Evolutionary conservation across 2,888 invertebrate species (phyloP).

Genomic region (Nysson spinosus): DNA sequence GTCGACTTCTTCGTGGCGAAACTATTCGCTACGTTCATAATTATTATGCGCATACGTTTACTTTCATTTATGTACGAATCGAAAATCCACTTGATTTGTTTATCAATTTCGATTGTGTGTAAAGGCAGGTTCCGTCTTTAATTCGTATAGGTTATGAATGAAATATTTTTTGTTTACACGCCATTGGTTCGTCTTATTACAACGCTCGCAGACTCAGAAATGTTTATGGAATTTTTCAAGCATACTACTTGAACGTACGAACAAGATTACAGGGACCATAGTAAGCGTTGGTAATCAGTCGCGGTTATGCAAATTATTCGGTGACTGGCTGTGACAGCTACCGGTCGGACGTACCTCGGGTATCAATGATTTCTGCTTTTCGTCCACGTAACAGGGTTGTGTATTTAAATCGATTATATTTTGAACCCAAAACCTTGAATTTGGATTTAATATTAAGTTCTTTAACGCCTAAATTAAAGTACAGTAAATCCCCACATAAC

Average conservation of each 20-base stretch:
- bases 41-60: too few relatives aligned
- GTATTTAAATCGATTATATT: conserved; percentile 7
- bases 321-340: conserved; percentile 61
- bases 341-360: conserved; percentile 51
- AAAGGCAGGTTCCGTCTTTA: too few relatives aligned
- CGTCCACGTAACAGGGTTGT: conserved; percentile 11
- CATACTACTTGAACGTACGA: conserved; percentile 19
- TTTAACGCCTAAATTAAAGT: too few relatives aligned
- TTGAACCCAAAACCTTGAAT: too few relatives aligned
- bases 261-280: conserved; percentile 28
- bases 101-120: too few relatives aligned
- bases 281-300: conserved; percentile 55
- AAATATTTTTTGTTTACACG: background rate
- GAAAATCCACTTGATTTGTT: too few relatives aligned
- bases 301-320: conserved; percentile 65
- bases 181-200: background rate
- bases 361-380: conserved; percentile 44
- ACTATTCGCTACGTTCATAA: too few relatives aligned
- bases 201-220: background rate
- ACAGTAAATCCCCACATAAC: too few relatives aligned
- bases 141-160: background rate
- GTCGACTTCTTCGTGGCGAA: background rate
- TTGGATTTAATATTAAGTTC: too few relatives aligned
- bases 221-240: conserved; percentile 37
- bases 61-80: too few relatives aligned